Evolutionary conservation across 2,888 invertebrate genomes (phyloP), one percentile per base, ranked within the genome.

Genomic region (Drosophila pegasa): DNA sequence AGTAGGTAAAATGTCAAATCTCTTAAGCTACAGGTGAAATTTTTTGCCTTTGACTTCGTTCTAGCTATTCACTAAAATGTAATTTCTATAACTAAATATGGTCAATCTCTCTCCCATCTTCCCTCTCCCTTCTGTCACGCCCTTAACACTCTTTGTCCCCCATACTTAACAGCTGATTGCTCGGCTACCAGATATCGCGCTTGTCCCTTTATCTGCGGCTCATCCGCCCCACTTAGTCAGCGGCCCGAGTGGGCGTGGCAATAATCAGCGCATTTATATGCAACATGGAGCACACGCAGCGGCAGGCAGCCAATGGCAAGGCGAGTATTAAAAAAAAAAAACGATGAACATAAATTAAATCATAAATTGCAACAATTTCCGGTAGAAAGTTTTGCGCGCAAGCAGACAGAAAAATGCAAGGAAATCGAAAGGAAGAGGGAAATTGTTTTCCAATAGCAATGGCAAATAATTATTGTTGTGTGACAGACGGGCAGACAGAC

Each of bases 341-440:
- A n/a, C n/a, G n/a, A 73, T 55, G 80, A 81, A 82, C 85, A 85
- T 87, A 86, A 85, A 85, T 85, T 87, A 80, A 85, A 85, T 87
- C 86, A 85, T 83, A 87, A 87, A 85, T 87, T 85, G 83, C 80
- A 77, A 72, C 77, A 83, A 83, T 87, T 87, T 86, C 87, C 84
- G 82, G 63, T 57, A 51, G 70, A 79, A 81, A 71, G 64, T 71
- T 75, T 67, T 67, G 65, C 59, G 58, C 61, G 54, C 48, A 56
- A 59, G 64, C 48, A 41, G 43, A 52, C 40, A 52, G 63, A 76
- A 80, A 82, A 74, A 72, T 66, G 69, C 69, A 63, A 67, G 88
- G 87, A 86, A 86, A 86, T 86, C 79, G 77, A 86, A 87, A 84
- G 50, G 50, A 50, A 50, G 50, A 50, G 75, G 88, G 85, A 86